phyloP scores from a whole-genome alignment of 1,140 invertebrate species.

The Philotrypesis tridentata region DNA sequence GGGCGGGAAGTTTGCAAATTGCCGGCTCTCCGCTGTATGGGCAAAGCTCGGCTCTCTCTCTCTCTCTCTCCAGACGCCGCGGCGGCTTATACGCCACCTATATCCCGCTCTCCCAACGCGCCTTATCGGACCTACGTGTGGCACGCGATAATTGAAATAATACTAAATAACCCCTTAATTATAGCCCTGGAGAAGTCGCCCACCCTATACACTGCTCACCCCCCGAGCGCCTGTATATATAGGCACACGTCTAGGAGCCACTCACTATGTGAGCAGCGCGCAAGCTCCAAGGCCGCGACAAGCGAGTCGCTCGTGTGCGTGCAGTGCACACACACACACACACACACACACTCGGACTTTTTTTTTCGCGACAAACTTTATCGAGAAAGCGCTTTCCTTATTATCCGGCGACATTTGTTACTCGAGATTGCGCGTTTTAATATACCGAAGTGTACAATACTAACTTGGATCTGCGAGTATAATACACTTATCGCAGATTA shows the following conservation, averaged over 20 bases:
- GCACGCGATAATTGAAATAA: constrained; percentile 70
- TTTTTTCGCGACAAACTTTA: not conserved
- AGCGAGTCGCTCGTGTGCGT: not conserved
- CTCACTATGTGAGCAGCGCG: too few relatives aligned
- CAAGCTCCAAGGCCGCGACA: not conserved
- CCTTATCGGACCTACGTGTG: constrained; percentile 62
- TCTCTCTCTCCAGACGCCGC: constrained; percentile 53
- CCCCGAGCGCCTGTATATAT: too few relatives aligned
- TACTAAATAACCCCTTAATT: constrained; percentile 67
- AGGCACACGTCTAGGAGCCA: too few relatives aligned
- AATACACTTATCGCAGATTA: not conserved
- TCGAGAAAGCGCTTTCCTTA: not conserved
- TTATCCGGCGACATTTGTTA: not conserved
- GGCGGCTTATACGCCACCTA: constrained; percentile 6
- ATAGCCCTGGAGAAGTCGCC: constrained; percentile 53
- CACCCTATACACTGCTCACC: too few relatives aligned
- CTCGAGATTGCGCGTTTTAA: not conserved
- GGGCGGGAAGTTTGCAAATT: constrained; percentile 45
- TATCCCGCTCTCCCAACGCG: constrained; percentile 36
- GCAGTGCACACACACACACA: not conserved
- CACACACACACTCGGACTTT: too few relatives aligned
- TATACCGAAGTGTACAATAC: not conserved
- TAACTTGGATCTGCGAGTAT: too few relatives aligned
- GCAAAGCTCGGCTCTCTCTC: constrained; percentile 45
- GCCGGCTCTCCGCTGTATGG: not conserved